Evolutionary conservation across 92 coral and sea anemone genomes (phyloP).

Genomic region (Epizoanthus illoricatus): DNA sequence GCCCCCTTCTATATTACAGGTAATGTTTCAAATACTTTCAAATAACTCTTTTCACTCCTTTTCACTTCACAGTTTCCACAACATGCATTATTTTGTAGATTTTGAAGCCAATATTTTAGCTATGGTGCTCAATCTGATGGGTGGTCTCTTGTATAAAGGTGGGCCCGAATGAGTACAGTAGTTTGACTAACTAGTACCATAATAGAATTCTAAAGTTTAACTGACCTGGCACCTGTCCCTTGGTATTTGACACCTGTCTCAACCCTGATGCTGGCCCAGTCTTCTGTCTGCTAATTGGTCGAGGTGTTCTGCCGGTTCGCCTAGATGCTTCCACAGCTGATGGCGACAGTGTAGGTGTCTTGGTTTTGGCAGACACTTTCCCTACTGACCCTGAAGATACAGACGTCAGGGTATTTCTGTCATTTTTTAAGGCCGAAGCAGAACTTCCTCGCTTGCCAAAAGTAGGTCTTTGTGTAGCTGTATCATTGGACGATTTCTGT

Average conservation of each 20-base stretch:
- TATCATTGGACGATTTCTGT: constrained; percentile 5
- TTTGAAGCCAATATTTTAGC: too few relatives aligned
- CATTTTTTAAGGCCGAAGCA: constrained; percentile 12
- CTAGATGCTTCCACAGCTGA: neutral
- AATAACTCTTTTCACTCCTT: too few relatives aligned
- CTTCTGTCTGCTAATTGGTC: constrained; percentile 18
- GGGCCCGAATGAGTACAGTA: too few relatives aligned
- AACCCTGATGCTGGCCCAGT: neutral
- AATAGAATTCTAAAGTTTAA: neutral
- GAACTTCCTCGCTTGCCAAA: constrained; percentile 7
- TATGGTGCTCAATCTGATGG: too few relatives aligned
- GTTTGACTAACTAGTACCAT: too few relatives aligned
- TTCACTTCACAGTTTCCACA: too few relatives aligned
- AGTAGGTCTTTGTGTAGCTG: neutral
- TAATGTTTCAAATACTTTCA: too few relatives aligned
- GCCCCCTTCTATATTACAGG: too few relatives aligned
- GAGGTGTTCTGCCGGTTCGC: neutral
- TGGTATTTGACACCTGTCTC: neutral
- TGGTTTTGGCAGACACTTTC: constrained; percentile 6
- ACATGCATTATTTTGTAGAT: too few relatives aligned
- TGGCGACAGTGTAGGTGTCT: neutral
- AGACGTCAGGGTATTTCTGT: constrained; percentile 2
- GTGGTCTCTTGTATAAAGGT: too few relatives aligned
- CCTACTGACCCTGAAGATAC: constrained; percentile 27
- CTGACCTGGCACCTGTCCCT: constrained; percentile 6